A percentile compares a stretch with the other conserved stretches of the same genome.
These are phyloP conservation scores for Pelagia noctiluca DNA, from an alignment of 30 jellyfish, hydroid and myxozoan genomes.

Conservation along the genomic window DNA sequence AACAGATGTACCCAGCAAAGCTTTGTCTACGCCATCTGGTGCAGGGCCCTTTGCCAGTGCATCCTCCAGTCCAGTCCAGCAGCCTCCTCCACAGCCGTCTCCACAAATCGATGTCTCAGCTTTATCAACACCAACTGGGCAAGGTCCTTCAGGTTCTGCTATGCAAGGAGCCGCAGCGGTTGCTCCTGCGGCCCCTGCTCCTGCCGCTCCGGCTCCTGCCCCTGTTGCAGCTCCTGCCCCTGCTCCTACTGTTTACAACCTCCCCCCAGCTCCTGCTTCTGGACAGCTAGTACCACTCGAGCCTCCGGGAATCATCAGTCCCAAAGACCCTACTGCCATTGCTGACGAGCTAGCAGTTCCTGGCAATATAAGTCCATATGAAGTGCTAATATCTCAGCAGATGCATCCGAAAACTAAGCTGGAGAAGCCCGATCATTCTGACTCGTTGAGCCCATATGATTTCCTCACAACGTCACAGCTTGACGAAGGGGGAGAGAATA, in stretches of 20 bases:
- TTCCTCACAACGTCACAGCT: slow-evolving; percentile 45
- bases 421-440: no score
- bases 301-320: slow-evolving; percentile 57
- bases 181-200: slow-evolving; percentile 34
- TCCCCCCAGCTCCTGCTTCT: slow-evolving; percentile 10
- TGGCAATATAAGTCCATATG: slow-evolving; percentile 50
- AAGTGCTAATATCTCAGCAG: slow-evolving; percentile 52
- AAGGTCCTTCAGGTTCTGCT: slow-evolving; percentile 72
- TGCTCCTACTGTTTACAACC: no score
- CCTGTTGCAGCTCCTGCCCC: slow-evolving; percentile 51
- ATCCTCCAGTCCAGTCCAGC: not conserved
- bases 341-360: slow-evolving; percentile 32
- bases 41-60: not conserved
- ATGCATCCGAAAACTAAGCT: slow-evolving; percentile 36
- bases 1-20: not conserved
- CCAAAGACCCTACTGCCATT: slow-evolving; percentile 40
- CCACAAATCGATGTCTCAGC: slow-evolving; percentile 51
- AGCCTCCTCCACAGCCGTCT: slow-evolving; percentile 4
- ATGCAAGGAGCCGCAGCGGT: slow-evolving; percentile 15
- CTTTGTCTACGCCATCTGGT: not conserved
- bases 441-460: no score
- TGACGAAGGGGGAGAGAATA: slow-evolving; percentile 14
- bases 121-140: slow-evolving; percentile 69
- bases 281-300: slow-evolving; percentile 42
- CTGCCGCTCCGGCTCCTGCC: slow-evolving; percentile 53